phyloP scores from a whole-genome alignment of 2,888 invertebrate genomes.

The Gastrophysa polygoni region DNA sequence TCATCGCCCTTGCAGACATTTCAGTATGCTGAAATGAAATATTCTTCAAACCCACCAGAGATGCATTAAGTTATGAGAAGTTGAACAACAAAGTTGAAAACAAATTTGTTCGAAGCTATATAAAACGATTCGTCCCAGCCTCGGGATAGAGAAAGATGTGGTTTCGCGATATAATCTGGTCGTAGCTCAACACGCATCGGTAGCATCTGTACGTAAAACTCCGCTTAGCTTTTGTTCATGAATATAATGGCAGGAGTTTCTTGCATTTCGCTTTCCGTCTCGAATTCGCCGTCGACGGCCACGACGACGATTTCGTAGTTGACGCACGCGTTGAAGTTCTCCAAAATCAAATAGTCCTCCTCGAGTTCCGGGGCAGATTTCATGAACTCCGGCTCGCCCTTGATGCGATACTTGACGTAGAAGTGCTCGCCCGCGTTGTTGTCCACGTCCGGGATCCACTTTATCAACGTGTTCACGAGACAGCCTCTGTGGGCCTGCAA shows the following conservation, averaged over 20 bases:
- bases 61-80: too few relatives aligned
- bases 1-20: too few relatives aligned
- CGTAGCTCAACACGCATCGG: too few relatives aligned
- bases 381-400: constrained; percentile 42
- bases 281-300: constrained; percentile 47
- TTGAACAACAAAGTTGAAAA: too few relatives aligned
- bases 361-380: constrained; percentile 43
- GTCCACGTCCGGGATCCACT: constrained; percentile 49
- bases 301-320: constrained; percentile 48
- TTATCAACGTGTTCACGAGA: constrained; percentile 45
- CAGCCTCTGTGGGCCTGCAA: constrained; percentile 31
- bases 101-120: too few relatives aligned
- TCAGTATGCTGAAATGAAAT: too few relatives aligned
- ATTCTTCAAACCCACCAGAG: too few relatives aligned
- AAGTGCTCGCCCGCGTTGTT: constrained; percentile 50
- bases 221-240: constrained; percentile 27
- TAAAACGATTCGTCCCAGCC: too few relatives aligned
- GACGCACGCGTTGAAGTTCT: constrained; percentile 48
- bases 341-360: constrained; percentile 46
- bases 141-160: too few relatives aligned
- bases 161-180: too few relatives aligned
- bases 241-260: constrained; percentile 44
- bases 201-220: too few relatives aligned
- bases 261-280: constrained; percentile 46
- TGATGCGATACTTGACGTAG: constrained; percentile 47